A percentile compares a stretch with the other conserved stretches of the same genome.
phyloP scores from a whole-genome alignment of 2,113 vertebrate genomes.

The Balaeniceps rex region DNA sequence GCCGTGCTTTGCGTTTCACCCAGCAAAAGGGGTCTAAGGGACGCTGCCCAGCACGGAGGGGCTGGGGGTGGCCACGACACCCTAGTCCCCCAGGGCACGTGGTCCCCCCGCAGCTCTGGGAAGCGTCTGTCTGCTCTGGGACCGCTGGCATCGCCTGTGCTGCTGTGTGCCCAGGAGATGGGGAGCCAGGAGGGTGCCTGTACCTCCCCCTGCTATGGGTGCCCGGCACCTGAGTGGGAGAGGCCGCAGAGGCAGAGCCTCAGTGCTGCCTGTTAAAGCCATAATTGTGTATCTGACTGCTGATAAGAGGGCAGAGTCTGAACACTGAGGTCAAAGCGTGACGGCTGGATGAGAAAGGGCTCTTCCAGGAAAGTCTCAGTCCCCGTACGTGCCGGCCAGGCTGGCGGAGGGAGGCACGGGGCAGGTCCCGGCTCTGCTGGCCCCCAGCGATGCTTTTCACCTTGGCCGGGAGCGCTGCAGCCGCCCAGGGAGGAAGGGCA shows the following conservation, averaged over 20 bases:
- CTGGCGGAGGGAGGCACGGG: not conserved
- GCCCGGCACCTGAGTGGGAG: not conserved
- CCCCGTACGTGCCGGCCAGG: accelerated
- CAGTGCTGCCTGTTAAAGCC: not conserved
- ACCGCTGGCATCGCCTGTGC: accelerated
- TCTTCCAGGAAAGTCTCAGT: not conserved
- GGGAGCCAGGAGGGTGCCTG: not conserved
- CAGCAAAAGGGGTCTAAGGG: not conserved
- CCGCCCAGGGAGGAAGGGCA: not conserved
- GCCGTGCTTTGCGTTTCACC: not conserved
- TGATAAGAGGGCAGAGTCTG: conserved; percentile 45
- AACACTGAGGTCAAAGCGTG: accelerated
- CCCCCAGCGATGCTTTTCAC: accelerated
- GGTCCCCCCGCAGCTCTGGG: not conserved
- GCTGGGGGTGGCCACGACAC: not conserved
- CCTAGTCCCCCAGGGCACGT: accelerated
- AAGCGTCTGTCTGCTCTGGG: not conserved
- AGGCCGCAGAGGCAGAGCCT: not conserved
- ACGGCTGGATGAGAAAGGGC: accelerated
- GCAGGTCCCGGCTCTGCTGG: accelerated
- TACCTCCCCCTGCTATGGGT: not conserved
- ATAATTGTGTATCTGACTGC: accelerated
- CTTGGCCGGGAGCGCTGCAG: not conserved
- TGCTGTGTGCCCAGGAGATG: not conserved
- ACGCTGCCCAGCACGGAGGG: not conserved